Base-by-base conservation (phyloP, 2,797 vertebrate species). In the Rhinophrynus dorsalis region DNA sequence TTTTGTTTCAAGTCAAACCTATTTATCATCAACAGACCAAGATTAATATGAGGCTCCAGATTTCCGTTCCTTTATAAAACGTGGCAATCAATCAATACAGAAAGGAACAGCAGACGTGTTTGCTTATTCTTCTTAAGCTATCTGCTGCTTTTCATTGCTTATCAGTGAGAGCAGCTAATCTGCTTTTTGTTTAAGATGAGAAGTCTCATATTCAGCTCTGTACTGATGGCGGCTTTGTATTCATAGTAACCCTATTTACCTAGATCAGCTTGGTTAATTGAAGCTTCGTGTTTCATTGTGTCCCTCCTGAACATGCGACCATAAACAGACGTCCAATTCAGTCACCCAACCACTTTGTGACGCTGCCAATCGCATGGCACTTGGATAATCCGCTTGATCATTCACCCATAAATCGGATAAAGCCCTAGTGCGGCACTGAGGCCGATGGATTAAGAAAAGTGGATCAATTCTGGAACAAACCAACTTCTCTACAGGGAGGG, bases 211-310 rank as follows among this genome's bases (percentile, higher is more conserved):
- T 71, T 63, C 38, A 75, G 51, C 18, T 67, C 15, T 33, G 55
- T 18, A 30, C 60, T 68, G 64, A 42, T 33, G 23, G 11, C 50
- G 75, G 42, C 40, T 78, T 26, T 42, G 37, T 70, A 67, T 55
- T 76, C 72, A 61, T 23, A 75, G 65, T 64, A 80, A 70, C 59
- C 17, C 37, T 79, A 59, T 78, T 79, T 76, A 81, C 30, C 20
- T 67, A 60, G 40, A 77, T 66, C 57, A 62, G 42, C 40, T 50
- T 69, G 56, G 54, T 72, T 56, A 80, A 21, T 42, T 67, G 9
- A 77, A 68, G 45, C 65, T 75, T 77, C 47, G 63, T 32, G 70
- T 68, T 77, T 76, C 74, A 64, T 70, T 79, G 27, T 77, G 68
- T 78, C 45, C 18, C 48, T 57, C 23, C 37, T 74, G 44, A 77